Conservation (phyloP, 2,113 vertebrate genomes). For the Centrocercus urophasianus region DNA sequence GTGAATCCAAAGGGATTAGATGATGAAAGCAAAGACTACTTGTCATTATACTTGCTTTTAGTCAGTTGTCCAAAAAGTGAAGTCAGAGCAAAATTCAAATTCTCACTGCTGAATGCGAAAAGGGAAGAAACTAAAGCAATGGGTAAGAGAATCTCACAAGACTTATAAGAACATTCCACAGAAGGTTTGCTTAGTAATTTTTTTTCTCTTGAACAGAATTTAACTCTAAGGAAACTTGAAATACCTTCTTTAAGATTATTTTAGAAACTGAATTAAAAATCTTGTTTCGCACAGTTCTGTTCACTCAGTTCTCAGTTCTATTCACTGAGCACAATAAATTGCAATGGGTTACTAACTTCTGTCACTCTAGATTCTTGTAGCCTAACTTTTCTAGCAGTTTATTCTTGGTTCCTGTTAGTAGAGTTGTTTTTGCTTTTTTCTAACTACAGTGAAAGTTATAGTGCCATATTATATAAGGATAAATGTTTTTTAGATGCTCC, state of each 20-base stretch:
- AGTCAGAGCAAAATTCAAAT: constrained; percentile 99
- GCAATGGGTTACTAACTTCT: not conserved
- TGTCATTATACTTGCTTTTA: constrained; percentile 97
- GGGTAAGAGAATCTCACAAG: constrained; percentile 84
- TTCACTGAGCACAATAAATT: constrained; percentile 21
- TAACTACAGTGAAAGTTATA: not conserved
- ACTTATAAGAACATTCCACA: constrained; percentile 5
- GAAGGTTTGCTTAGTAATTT: not conserved
- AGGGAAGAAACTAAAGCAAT: constrained; percentile 99
- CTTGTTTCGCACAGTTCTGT: not conserved
- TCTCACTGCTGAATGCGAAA: constrained; percentile 96
- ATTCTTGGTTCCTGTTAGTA: not conserved
- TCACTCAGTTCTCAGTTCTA: not conserved
- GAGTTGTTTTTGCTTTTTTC: not conserved
- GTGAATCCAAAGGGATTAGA: constrained; percentile 99
- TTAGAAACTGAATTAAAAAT: constrained; percentile 4
- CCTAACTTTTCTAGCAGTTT: not conserved
- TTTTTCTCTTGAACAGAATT: not conserved
- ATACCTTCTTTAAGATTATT: not conserved
- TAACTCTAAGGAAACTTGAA: not conserved
- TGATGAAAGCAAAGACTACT: constrained; percentile 99
- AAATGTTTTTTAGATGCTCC: not conserved
- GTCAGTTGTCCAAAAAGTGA: constrained; percentile 99
- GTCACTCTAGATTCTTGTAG: constrained; percentile 10
- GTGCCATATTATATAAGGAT: not conserved